A percentile compares a stretch with the other conserved stretches of the same genome.
Evolutionary conservation across 2,113 vertebrate species (phyloP).

Genomic region (Chionodraco myersi): DNA sequence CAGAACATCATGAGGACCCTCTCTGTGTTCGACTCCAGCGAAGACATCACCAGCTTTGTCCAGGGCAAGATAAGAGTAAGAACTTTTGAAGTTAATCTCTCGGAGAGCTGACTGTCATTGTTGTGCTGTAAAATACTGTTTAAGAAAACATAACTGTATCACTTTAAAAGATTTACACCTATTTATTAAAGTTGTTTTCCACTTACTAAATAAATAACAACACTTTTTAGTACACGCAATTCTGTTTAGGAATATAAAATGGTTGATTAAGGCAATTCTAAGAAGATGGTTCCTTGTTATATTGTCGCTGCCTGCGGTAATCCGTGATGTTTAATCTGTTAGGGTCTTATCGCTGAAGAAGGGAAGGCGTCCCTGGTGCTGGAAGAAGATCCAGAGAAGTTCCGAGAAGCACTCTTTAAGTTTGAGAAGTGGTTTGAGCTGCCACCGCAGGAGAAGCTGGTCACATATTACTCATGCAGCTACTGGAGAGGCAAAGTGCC

Average conservation of each 20-base stretch:
- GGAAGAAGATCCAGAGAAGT: constrained; percentile 96
- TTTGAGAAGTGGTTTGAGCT: constrained; percentile 97
- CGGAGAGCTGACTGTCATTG: background rate
- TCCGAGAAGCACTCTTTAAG: constrained; percentile 92
- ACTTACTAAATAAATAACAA: background rate
- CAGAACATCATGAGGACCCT: constrained; percentile 96
- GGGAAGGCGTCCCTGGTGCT: constrained; percentile 88
- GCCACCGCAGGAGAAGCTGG: constrained; percentile 92
- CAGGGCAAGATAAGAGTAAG: constrained; percentile 98
- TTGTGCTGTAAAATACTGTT: background rate
- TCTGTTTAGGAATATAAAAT: background rate
- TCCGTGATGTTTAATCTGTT: background rate
- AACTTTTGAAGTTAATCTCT: constrained; percentile 5
- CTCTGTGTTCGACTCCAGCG: constrained; percentile 95
- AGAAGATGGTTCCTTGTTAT: background rate
- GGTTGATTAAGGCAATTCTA: constrained; percentile 4
- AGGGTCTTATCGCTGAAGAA: constrained; percentile 98
- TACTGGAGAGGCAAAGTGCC: constrained; percentile 98
- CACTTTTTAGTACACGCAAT: background rate
- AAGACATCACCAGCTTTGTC: constrained; percentile 98
- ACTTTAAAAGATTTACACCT: too few species aligned
- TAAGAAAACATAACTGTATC: background rate
- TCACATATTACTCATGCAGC: constrained; percentile 98
- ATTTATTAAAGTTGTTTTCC: background rate
- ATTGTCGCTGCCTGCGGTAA: background rate